Evolutionary conservation across 2,888 invertebrate species (phyloP).

Genomic region (Stenurella melanura): DNA sequence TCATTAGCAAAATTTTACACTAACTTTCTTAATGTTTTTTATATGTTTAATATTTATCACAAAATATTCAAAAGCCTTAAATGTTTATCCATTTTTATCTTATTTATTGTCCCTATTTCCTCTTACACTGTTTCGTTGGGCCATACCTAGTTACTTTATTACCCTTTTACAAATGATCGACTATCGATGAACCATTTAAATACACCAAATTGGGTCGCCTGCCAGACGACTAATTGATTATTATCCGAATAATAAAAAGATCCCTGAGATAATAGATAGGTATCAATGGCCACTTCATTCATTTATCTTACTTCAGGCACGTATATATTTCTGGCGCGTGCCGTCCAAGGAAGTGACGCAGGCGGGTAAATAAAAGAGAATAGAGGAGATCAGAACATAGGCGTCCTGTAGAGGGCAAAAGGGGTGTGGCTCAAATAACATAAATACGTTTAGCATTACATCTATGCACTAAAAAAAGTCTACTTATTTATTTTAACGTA

Average conservation of each 20-base stretch:
- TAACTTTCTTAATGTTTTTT: no score
- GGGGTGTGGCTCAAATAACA: not conserved
- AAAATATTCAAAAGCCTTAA: no score
- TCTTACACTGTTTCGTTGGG: not conserved
- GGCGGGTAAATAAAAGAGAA: constrained; percentile 17
- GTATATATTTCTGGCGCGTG: constrained; percentile 28
- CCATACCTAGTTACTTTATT: not conserved
- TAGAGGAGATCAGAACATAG: not conserved
- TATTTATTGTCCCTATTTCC: no score
- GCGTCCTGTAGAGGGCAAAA: not conserved
- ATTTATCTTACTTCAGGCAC: constrained; percentile 19
- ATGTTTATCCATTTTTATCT: no score
- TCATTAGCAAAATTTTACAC: no score
- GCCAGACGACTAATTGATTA: constrained; percentile 20
- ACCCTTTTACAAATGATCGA: not conserved
- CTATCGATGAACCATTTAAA: constrained; percentile 5
- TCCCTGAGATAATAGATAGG: constrained; percentile 26
- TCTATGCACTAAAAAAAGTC: no score
- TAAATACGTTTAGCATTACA: no score
- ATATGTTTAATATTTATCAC: no score
- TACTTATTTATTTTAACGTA: no score
- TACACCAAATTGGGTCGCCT: not conserved
- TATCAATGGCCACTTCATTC: constrained; percentile 23
- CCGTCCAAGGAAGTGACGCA: constrained; percentile 3
- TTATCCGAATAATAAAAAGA: constrained; percentile 30